Evolutionary conservation across 53 echinoderm and acorn worm species (phyloP).

Genomic region (Astropecten irregularis): DNA sequence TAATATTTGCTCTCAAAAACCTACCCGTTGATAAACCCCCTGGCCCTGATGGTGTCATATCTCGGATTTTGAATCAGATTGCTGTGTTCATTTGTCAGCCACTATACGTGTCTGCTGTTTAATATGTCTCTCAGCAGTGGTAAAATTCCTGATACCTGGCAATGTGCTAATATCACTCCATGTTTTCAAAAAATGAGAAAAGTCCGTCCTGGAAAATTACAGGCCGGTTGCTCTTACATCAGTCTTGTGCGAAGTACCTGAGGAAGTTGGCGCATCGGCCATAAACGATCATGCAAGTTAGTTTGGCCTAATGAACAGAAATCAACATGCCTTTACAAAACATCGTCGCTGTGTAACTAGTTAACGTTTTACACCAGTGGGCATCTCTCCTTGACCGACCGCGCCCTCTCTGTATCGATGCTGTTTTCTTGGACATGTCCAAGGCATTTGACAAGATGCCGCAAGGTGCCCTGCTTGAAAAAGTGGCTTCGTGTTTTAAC

Average conservation of each 20-base stretch:
- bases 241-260: neutral
- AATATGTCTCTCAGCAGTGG: neutral
- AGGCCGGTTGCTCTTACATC: neutral
- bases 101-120: neutral
- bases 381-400: too few species aligned
- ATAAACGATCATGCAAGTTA: neutral
- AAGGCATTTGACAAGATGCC: too few species aligned
- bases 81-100: neutral
- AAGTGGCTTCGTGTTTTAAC: neutral
- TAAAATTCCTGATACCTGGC: neutral
- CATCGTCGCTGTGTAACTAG: conserved; percentile 10
- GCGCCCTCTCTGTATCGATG: conserved; percentile 1
- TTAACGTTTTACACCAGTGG: neutral
- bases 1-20: neutral
- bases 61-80: neutral
- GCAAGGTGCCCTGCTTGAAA: too few species aligned
- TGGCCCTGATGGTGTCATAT: neutral
- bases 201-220: neutral
- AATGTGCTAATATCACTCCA: neutral
- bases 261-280: neutral
- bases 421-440: too few species aligned
- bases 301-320: neutral
- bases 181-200: neutral
- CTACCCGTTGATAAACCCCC: too few species aligned
- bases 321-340: conserved; percentile 10